Conservation (phyloP, 2,797 vertebrate genomes). For the Tadarida brasiliensis region DNA sequence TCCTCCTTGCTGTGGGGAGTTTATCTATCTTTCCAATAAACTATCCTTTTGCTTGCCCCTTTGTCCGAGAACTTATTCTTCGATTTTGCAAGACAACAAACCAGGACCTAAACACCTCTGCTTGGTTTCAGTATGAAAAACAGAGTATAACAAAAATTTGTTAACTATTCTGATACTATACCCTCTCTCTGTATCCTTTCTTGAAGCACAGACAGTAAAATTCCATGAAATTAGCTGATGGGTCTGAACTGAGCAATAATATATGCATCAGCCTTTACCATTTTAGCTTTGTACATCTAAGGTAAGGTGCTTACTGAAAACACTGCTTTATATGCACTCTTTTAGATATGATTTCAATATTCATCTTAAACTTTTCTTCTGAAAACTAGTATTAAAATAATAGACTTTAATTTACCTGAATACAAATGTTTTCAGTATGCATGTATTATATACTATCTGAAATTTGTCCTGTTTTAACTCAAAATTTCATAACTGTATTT, state of each 20-base stretch:
- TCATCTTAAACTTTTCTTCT: background rate
- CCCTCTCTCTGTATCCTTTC: background rate
- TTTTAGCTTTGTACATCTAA: background rate
- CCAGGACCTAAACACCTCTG: too few relatives aligned
- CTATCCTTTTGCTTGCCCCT: too few relatives aligned
- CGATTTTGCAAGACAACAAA: too few relatives aligned
- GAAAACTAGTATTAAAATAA: background rate
- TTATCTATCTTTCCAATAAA: too few relatives aligned
- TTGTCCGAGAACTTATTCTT: too few relatives aligned
- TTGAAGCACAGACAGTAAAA: background rate
- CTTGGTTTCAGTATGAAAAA: background rate
- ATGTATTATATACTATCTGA: background rate
- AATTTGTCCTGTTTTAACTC: background rate
- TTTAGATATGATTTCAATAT: background rate
- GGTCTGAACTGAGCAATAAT: background rate
- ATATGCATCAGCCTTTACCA: accelerated
- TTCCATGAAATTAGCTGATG: background rate
- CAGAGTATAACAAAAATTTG: background rate
- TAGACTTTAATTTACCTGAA: background rate
- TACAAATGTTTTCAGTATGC: background rate
- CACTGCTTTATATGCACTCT: background rate
- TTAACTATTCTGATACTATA: background rate
- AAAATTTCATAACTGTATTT: conserved; percentile 34
- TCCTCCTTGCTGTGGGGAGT: too few relatives aligned
- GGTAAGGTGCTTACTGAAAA: background rate